Percentiles rank a stretch among this genome's conserved stretches.
phyloP scores from a whole-genome alignment of 2,113 vertebrate species.

The Bombycilla garrulus region DNA sequence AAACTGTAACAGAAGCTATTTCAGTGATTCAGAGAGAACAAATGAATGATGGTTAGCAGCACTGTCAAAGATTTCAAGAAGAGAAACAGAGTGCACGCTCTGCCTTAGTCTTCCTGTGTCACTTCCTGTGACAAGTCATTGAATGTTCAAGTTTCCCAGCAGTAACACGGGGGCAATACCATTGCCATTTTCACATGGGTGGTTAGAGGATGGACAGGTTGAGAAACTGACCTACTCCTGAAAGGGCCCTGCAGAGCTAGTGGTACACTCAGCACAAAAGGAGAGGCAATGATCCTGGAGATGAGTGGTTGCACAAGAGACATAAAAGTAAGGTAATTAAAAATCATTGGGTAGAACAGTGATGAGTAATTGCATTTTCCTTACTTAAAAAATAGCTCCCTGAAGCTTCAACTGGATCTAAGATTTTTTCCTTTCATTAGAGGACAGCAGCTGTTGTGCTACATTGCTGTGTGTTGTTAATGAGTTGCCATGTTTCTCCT shows the following conservation, averaged over 20 bases:
- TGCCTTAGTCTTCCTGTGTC: not conserved
- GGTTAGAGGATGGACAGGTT: not conserved
- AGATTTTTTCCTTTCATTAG: not conserved
- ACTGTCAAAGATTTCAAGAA: not conserved
- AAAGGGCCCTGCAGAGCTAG: not conserved
- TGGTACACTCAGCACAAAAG: not conserved
- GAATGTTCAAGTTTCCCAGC: not conserved
- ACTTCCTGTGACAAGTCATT: not conserved
- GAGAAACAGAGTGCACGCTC: not conserved
- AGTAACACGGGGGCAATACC: not conserved
- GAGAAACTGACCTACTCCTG: not conserved
- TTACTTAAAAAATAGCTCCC: conserved; percentile 38
- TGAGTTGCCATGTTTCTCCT: not conserved
- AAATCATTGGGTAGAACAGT: conserved; percentile 48
- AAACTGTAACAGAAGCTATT: not conserved
- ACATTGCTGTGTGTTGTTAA: not conserved
- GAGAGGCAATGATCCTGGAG: not conserved
- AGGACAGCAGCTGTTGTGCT: conserved; percentile 19
- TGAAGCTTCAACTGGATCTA: not conserved
- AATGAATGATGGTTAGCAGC: not conserved
- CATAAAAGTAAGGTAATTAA: conserved; percentile 58
- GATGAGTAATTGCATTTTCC: conserved; percentile 54
- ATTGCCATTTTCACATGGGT: not conserved
- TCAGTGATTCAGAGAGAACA: not conserved
- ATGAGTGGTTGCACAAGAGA: conserved; percentile 40